A percentile compares a stretch with the other conserved stretches of the same genome.
Conservation (phyloP, 2,797 vertebrate genomes). For the Hippopotamyrus pictus region DNA sequence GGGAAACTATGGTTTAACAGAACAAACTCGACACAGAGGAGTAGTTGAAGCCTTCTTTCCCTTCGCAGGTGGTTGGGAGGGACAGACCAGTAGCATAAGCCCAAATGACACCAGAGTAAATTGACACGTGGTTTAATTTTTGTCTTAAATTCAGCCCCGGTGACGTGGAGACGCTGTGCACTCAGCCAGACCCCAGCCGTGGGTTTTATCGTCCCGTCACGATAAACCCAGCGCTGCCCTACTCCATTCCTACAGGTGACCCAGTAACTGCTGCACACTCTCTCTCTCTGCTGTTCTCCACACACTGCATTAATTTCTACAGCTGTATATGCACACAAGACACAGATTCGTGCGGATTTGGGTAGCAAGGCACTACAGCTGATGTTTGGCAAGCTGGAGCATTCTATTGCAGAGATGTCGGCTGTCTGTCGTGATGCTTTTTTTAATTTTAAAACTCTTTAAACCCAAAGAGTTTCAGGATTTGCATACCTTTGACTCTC, state of each 20-base stretch:
- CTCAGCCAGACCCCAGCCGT: constrained; percentile 21
- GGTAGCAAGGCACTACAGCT: neutral
- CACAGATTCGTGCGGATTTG: neutral
- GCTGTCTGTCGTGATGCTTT: neutral
- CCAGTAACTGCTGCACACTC: constrained; percentile 13
- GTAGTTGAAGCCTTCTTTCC: neutral
- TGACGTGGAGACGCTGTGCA: constrained; percentile 27
- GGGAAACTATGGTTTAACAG: neutral
- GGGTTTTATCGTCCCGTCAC: constrained; percentile 8
- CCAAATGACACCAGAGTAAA: neutral
- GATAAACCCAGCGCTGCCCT: constrained; percentile 11
- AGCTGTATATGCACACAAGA: neutral
- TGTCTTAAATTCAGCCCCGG: constrained; percentile 24
- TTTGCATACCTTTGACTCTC: neutral
- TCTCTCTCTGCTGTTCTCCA: constrained; percentile 8
- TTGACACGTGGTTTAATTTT: constrained; percentile 14
- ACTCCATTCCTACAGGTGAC: constrained; percentile 20
- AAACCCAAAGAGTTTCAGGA: neutral
- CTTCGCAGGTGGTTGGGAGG: neutral
- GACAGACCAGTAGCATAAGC: neutral
- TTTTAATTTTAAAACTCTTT: neutral
- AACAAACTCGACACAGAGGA: neutral
- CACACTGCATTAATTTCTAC: constrained; percentile 15
- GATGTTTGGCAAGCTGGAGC: neutral
- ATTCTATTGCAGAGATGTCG: neutral